Evolutionary conservation across 2,113 vertebrate species (phyloP).

Genomic region (Dromaius novaehollandiae): DNA sequence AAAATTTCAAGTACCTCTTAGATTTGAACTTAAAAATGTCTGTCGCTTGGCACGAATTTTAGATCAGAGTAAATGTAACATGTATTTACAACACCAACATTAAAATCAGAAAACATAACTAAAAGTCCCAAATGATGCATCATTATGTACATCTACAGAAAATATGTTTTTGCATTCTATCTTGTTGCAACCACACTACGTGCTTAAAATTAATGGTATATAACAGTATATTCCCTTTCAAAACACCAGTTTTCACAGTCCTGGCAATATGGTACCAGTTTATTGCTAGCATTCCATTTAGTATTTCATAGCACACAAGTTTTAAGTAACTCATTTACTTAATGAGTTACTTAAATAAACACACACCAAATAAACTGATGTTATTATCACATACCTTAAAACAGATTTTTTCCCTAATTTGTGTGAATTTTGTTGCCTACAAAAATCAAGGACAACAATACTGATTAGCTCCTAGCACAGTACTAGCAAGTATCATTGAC

Average conservation of each 20-base stretch:
- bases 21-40: neutral
- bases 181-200: neutral
- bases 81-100: neutral
- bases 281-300: conserved; percentile 42
- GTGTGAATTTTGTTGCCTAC: conserved; percentile 38
- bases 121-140: neutral
- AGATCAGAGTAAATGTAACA: neutral
- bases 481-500: neutral
- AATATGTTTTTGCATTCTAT: neutral
- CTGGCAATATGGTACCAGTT: conserved; percentile 17
- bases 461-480: neutral
- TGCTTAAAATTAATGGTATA: neutral
- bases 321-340: conserved; percentile 1
- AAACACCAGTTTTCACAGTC: conserved; percentile 41
- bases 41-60: neutral
- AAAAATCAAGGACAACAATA: conserved; percentile 23
- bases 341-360: no score
- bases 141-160: neutral
- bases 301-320: conserved; percentile 5
- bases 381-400: conserved; percentile 52
- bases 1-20: conserved; percentile 14
- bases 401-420: conserved; percentile 37
- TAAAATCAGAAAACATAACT: neutral
- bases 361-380: conserved; percentile 60
- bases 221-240: conserved; percentile 13